phyloP scores from a whole-genome alignment of 2,113 vertebrate genomes.

The Columbina picui region DNA sequence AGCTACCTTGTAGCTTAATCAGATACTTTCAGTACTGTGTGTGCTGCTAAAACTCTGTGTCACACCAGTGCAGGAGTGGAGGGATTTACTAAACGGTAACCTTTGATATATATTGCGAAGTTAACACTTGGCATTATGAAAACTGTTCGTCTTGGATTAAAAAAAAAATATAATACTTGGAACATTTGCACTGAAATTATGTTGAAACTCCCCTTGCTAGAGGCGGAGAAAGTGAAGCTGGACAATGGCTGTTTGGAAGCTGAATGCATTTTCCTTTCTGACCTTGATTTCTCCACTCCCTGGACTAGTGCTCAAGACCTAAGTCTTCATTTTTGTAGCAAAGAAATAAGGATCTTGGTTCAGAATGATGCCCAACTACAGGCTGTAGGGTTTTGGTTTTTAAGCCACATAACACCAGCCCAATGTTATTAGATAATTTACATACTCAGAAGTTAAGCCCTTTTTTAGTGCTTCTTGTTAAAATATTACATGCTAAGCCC shows the following conservation, averaged over 20 bases:
- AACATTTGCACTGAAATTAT: not conserved
- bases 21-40: not conserved
- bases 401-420: not conserved
- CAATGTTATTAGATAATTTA: not conserved
- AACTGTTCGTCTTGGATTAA: not conserved
- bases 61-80: not conserved
- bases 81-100: not conserved
- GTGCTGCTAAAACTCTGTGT: not conserved
- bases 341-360: not conserved
- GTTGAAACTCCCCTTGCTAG: not conserved
- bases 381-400: not conserved
- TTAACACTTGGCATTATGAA: not conserved
- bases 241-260: not conserved
- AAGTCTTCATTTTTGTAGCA: conserved; percentile 4
- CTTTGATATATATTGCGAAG: not conserved
- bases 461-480: not conserved
- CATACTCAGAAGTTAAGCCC: not conserved
- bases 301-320: not conserved
- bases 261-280: not conserved
- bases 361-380: not conserved
- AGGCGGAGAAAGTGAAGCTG: not conserved
- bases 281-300: not conserved
- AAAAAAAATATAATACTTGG: not conserved
- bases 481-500: not conserved
- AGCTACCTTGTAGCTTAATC: not conserved